phyloP scores from a whole-genome alignment of 2,113 vertebrate genomes.

The Arenaria interpres region DNA sequence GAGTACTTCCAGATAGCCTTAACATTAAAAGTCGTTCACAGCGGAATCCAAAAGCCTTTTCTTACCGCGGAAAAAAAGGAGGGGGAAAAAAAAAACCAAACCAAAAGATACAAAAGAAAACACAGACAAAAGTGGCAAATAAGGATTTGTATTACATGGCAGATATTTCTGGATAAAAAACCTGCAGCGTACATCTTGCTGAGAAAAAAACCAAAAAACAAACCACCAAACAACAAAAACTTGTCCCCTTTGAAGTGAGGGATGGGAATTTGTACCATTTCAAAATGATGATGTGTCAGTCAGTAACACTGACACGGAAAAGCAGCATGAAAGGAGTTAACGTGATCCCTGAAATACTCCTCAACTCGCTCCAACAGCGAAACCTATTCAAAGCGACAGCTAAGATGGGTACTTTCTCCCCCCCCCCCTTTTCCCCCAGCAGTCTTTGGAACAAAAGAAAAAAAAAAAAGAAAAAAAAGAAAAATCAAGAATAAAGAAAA shows the following conservation, averaged over 20 bases:
- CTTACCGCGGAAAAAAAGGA: not conserved
- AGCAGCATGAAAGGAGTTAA: conserved; percentile 9
- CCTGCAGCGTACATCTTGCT: not conserved
- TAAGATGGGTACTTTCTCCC: not conserved
- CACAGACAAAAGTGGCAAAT: not conserved
- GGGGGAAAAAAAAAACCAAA: fast-evolving
- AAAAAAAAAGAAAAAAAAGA: too few relatives aligned
- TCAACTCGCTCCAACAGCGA: conserved; percentile 23
- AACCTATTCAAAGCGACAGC: conserved; percentile 37
- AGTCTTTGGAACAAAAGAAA: conserved; percentile 26
- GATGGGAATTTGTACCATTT: conserved; percentile 49
- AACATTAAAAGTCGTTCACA: not conserved
- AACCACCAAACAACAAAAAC: not conserved
- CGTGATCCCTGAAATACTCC: conserved; percentile 6
- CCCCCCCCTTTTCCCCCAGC: not conserved
- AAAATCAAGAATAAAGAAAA: fast-evolving
- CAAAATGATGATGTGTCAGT: not conserved
- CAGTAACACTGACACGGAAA: not conserved
- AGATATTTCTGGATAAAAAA: not conserved
- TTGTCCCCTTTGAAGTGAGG: not conserved
- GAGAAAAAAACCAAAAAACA: not conserved
- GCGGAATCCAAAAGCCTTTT: not conserved
- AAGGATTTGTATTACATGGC: not conserved
- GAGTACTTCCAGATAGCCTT: not conserved
- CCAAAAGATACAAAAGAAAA: not conserved